Base-by-base conservation (phyloP, 2,888 invertebrate species). In the Papilio demoleus region DNA sequence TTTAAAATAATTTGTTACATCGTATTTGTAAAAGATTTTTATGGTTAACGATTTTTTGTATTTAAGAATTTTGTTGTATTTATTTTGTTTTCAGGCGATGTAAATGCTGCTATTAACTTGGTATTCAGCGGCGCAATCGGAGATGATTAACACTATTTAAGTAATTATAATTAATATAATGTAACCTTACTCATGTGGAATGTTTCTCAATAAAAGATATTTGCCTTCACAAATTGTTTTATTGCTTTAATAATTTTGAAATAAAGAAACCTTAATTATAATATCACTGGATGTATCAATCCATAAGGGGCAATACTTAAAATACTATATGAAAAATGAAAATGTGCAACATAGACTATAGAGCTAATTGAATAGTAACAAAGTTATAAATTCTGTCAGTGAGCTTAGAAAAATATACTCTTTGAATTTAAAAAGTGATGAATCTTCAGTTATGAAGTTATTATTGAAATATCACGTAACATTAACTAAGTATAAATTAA, bases 31-130 rank as follows among this genome's bases (percentile, higher is more conserved):
- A n/a, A n/a, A n/a, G n/a, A n/a, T n/a, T n/a, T n/a, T n/a, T n/a
- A n/a, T n/a, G n/a, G n/a, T n/a, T n/a, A n/a, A n/a, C n/a, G n/a
- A n/a, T n/a, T n/a, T n/a, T n/a, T n/a, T n/a, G n/a, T n/a, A n/a
- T n/a, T n/a, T n/a, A n/a, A n/a, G n/a, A n/a, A n/a, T n/a, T n/a
- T n/a, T n/a, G n/a, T n/a, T n/a, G n/a, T n/a, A n/a, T n/a, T n/a
- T n/a, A n/a, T n/a, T n/a, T n/a, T n/a, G n/a, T 40, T 62, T 45
- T 40, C 86, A 92, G 98, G 99, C 65, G 97, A 98, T 83, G 96
- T 99, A 3, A 97, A 97, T 81, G 96, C 96, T 22, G 99, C 99
- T 17, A 95, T 98, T 68, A 97, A 98, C 85, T 93, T 99, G 65
- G 96, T 99, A 24, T 96, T 98, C 81, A 96, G 88, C 66, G 92